Evolutionary conservation across 2,888 invertebrate genomes (phyloP).

Genomic region (Eilema sororculum): DNA sequence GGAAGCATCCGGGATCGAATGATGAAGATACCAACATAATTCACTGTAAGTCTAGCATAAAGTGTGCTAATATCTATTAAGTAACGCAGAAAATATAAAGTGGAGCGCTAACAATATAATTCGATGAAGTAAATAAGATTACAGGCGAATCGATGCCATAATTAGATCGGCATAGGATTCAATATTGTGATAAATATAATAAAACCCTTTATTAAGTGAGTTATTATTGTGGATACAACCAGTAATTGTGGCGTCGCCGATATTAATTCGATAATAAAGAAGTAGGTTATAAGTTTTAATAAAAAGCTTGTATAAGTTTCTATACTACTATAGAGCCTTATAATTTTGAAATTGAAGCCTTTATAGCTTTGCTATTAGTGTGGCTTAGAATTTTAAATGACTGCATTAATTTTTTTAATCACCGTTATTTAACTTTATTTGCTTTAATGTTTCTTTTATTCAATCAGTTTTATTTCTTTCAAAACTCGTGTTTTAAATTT

Average conservation of each 20-base stretch:
- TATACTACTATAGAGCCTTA: not conserved
- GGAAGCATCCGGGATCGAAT: too few species aligned
- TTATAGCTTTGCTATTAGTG: not conserved
- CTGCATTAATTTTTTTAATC: too few species aligned
- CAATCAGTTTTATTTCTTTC: too few species aligned
- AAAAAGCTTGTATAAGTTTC: not conserved
- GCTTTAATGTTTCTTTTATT: too few species aligned
- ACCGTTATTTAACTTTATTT: too few species aligned
- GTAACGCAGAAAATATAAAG: constrained; percentile 1
- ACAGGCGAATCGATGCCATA: not conserved
- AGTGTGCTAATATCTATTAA: not conserved
- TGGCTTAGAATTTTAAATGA: not conserved
- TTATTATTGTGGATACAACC: constrained; percentile 1
- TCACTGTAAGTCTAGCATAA: not conserved
- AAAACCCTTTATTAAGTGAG: constrained; percentile 8
- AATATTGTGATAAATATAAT: constrained; percentile 9
- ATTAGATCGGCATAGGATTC: constrained; percentile 5
- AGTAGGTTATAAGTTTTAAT: not conserved
- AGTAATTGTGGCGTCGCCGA: not conserved
- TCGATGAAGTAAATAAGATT: constrained; percentile 12
- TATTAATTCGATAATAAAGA: constrained; percentile 8
- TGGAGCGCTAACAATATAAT: not conserved
- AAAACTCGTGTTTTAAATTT: too few species aligned
- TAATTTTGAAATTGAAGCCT: not conserved
- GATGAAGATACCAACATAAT: too few species aligned